Percentiles rank a stretch among this genome's conserved stretches.
These are phyloP conservation scores for Pempheris klunzingeri DNA, from an alignment of 2,797 vertebrate genomes.

Conservation along the genomic window DNA sequence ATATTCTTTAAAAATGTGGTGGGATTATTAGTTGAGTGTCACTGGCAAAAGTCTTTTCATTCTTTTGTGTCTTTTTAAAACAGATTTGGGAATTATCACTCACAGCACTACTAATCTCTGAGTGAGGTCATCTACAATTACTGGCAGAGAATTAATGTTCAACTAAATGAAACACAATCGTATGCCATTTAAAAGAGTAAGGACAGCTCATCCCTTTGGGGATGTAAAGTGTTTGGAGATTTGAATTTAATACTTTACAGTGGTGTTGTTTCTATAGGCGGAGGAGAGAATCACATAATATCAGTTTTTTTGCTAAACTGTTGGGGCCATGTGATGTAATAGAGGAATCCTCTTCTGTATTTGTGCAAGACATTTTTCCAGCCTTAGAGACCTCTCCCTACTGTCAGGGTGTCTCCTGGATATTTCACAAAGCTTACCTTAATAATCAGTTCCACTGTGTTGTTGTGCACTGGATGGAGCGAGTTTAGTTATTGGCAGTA, in stretches of 20 bases:
- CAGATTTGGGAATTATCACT: background rate
- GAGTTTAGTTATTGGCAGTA: too few relatives aligned
- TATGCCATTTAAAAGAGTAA: background rate
- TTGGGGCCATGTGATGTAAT: background rate
- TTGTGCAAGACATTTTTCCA: slow-evolving; percentile 37
- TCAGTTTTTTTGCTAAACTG: background rate
- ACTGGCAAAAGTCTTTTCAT: too few relatives aligned
- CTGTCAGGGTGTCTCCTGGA: slow-evolving; percentile 32
- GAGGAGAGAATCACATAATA: background rate
- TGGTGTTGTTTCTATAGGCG: slow-evolving; percentile 16
- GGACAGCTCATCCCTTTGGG: slow-evolving; percentile 45
- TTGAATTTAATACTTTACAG: background rate
- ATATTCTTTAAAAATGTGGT: too few relatives aligned
- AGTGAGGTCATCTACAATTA: slow-evolving; percentile 2
- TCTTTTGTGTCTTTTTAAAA: too few relatives aligned
- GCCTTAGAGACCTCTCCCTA: slow-evolving; percentile 45
- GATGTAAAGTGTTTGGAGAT: slow-evolving; percentile 48
- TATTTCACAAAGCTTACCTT: too few relatives aligned
- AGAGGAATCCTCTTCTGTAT: background rate
- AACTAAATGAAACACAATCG: background rate
- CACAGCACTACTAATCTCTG: background rate
- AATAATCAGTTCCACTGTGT: too few relatives aligned
- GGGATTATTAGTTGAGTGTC: too few relatives aligned
- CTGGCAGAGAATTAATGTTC: slow-evolving; percentile 15
- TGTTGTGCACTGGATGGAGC: too few relatives aligned